A percentile compares a stretch with the other conserved stretches of the same genome.
These are phyloP conservation scores for Amazona guildingii DNA, from an alignment of 2,113 vertebrate genomes.

Conservation along the genomic window DNA sequence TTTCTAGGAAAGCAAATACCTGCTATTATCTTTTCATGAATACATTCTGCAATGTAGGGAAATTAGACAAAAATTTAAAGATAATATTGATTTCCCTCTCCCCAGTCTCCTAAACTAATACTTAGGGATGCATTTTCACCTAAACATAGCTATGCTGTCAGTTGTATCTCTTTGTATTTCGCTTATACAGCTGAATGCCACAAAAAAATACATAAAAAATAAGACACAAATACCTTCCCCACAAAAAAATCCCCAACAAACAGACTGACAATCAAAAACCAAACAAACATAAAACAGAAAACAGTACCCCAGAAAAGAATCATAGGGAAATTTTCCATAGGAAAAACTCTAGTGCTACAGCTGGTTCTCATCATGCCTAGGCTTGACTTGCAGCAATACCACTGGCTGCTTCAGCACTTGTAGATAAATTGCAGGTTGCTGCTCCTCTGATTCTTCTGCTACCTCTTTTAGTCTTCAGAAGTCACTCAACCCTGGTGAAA, in stretches of 20 bases:
- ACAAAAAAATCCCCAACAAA: background rate
- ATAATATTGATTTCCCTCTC: background rate
- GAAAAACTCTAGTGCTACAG: background rate
- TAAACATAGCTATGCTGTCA: background rate
- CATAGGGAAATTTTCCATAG: background rate
- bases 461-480: background rate
- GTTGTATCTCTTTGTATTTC: background rate
- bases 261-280: background rate
- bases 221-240: background rate
- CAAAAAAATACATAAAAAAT: background rate
- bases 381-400: background rate
- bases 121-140: background rate
- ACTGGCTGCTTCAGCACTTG: background rate
- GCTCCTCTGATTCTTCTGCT: background rate
- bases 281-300: background rate
- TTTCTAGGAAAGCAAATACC: background rate
- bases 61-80: background rate
- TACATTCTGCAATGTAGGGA: background rate
- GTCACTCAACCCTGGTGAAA: background rate
- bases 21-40: background rate
- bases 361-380: background rate
- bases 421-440: background rate
- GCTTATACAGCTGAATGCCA: background rate
- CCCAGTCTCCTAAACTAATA: background rate
- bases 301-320: background rate